A percentile compares a stretch with the other conserved stretches of the same genome.
phyloP scores from a whole-genome alignment of 2,113 vertebrate genomes.

The Pogona vitticeps region DNA sequence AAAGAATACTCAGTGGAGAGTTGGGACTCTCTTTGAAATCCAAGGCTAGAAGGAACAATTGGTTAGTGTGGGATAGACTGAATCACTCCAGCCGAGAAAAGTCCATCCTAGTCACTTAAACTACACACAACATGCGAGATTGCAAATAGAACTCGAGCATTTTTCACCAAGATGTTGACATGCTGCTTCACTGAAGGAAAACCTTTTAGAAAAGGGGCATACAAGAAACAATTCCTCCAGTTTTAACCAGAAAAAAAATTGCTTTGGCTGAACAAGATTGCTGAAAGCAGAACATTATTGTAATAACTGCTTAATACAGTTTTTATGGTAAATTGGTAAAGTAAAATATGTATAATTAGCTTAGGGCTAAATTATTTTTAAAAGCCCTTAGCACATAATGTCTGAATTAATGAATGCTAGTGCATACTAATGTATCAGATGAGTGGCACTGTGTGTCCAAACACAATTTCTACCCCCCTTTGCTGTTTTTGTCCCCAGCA shows the following conservation, averaged over 20 bases:
- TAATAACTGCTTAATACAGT: not conserved
- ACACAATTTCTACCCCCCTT: not conserved
- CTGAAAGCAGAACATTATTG: not conserved
- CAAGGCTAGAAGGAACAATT: too few species aligned
- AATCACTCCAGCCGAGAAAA: too few species aligned
- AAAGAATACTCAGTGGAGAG: too few species aligned
- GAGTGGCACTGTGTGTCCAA: not conserved
- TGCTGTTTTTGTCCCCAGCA: not conserved
- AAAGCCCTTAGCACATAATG: not conserved
- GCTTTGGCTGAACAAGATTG: not conserved
- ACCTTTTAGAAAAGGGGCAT: not conserved
- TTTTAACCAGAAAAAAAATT: not conserved
- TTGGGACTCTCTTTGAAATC: too few species aligned
- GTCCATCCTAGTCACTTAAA: too few species aligned
- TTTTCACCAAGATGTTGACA: not conserved
- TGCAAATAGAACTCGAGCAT: too few species aligned
- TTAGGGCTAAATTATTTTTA: not conserved
- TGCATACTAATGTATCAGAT: not conserved
- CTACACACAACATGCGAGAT: too few species aligned
- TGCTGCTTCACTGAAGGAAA: slow-evolving; percentile 22
- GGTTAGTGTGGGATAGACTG: too few species aligned
- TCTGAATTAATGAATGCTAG: not conserved
- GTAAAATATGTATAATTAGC: not conserved
- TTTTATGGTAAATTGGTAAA: not conserved
- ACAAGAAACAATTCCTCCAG: not conserved